A percentile compares a stretch with the other conserved stretches of the same genome.
phyloP scores from a whole-genome alignment of 2,797 vertebrate species.

The Sarcophilus harrisii region DNA sequence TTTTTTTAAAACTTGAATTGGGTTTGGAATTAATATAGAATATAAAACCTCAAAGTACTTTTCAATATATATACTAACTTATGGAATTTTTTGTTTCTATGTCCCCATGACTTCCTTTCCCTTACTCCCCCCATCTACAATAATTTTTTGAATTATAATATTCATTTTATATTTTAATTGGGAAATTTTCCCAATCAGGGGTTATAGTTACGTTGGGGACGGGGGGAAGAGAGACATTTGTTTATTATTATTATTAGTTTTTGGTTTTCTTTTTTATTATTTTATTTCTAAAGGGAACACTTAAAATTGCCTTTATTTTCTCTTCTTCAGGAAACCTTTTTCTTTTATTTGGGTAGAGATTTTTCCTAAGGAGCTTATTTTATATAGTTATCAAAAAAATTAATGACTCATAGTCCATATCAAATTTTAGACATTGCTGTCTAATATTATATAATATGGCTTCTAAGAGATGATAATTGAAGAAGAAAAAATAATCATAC shows the following conservation, averaged over 20 bases:
- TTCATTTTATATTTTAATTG: background rate
- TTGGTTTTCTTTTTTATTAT: background rate
- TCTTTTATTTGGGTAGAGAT: no score
- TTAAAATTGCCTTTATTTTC: constrained; percentile 13
- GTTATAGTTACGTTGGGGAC: background rate
- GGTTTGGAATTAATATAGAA: background rate
- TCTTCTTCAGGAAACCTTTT: background rate
- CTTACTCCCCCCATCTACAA: background rate
- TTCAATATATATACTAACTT: background rate
- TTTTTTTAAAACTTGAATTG: background rate
- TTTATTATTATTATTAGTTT: background rate
- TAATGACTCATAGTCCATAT: background rate
- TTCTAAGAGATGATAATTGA: constrained; percentile 2
- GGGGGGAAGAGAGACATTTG: background rate
- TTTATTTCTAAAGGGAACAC: background rate
- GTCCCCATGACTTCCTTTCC: background rate
- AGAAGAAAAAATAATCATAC: background rate
- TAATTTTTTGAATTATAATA: background rate
- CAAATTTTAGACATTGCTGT: constrained; percentile 11
- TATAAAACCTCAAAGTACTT: background rate
- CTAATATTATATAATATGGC: background rate
- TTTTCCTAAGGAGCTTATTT: constrained; percentile 33
- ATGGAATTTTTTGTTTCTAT: background rate
- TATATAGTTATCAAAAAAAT: background rate
- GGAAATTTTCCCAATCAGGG: background rate